Evolutionary conservation across 2,888 invertebrate species (phyloP).

Genomic region (Lochmaea crataegi): DNA sequence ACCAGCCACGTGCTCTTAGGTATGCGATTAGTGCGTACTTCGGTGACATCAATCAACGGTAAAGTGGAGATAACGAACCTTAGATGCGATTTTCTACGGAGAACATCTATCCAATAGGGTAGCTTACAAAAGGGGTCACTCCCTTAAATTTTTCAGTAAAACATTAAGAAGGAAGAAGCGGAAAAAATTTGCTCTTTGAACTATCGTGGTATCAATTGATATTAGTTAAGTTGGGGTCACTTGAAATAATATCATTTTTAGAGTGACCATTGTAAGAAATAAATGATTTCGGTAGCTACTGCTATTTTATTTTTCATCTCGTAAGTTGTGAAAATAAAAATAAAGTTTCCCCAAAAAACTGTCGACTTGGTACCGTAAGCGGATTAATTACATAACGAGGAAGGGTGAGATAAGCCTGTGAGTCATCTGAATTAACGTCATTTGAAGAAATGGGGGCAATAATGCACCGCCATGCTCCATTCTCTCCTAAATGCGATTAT

Average conservation of each 20-base stretch:
- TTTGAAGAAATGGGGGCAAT: slow-evolving; percentile 60
- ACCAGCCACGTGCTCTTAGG: slow-evolving; percentile 61
- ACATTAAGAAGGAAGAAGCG: neutral
- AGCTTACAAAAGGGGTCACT: slow-evolving; percentile 18
- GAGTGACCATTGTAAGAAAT: too few species aligned
- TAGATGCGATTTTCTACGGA: slow-evolving; percentile 53
- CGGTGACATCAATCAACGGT: slow-evolving; percentile 63
- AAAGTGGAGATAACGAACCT: slow-evolving; percentile 61
- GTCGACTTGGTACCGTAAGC: slow-evolving; percentile 54
- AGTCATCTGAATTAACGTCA: slow-evolving; percentile 58
- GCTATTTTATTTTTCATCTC: too few species aligned
- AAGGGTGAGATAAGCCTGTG: slow-evolving; percentile 60
- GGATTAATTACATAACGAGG: slow-evolving; percentile 59
- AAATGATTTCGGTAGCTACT: too few species aligned
- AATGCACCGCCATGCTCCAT: slow-evolving; percentile 57
- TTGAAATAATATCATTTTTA: too few species aligned
- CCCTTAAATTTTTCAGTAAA: slow-evolving; percentile 19
- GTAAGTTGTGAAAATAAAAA: neutral
- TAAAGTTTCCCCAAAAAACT: slow-evolving; percentile 46
- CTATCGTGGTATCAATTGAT: neutral
- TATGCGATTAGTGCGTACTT: slow-evolving; percentile 61
- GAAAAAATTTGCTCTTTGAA: neutral
- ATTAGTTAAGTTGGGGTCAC: neutral
- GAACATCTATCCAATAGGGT: slow-evolving; percentile 25
- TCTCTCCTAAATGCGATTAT: slow-evolving; percentile 56